phyloP scores from a whole-genome alignment of 2,113 vertebrate genomes.

The Australoheros scitulus region DNA sequence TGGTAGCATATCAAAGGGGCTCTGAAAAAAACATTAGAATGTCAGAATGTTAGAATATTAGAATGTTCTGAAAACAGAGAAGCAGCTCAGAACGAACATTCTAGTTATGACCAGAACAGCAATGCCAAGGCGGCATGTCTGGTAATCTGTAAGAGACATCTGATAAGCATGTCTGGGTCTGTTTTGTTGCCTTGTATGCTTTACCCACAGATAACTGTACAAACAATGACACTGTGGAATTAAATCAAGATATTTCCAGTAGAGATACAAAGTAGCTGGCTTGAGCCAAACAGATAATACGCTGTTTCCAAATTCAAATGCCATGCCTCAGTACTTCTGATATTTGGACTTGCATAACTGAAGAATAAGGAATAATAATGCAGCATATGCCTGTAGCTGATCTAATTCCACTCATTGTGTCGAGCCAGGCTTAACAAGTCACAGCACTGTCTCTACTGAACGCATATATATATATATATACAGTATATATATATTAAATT shows the following conservation, averaged over 20 bases:
- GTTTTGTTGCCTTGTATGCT: constrained; percentile 9
- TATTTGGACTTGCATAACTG: constrained; percentile 1
- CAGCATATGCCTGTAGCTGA: not conserved
- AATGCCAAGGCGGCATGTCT: not conserved
- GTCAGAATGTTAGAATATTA: not conserved
- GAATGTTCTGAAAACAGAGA: not conserved
- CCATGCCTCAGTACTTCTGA: not conserved
- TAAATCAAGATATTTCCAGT: constrained; percentile 18
- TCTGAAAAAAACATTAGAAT: not conserved
- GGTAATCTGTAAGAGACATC: constrained; percentile 17
- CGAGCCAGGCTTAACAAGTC: not conserved
- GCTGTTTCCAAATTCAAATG: constrained; percentile 20
- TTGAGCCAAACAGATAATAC: constrained; percentile 13
- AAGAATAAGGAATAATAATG: not conserved
- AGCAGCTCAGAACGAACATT: not conserved
- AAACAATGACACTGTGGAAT: constrained; percentile 10
- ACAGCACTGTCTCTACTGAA: not conserved
- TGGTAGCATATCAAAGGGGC: not conserved
- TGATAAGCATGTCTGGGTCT: constrained; percentile 16
- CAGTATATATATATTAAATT: not conserved
- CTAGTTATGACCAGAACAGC: not conserved
- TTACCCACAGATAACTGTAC: constrained; percentile 14
- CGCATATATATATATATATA: not conserved
- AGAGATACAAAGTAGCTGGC: not conserved
- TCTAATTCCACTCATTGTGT: not conserved